phyloP scores from a whole-genome alignment of 1,140 invertebrate genomes.

The Callitettix versicolor region DNA sequence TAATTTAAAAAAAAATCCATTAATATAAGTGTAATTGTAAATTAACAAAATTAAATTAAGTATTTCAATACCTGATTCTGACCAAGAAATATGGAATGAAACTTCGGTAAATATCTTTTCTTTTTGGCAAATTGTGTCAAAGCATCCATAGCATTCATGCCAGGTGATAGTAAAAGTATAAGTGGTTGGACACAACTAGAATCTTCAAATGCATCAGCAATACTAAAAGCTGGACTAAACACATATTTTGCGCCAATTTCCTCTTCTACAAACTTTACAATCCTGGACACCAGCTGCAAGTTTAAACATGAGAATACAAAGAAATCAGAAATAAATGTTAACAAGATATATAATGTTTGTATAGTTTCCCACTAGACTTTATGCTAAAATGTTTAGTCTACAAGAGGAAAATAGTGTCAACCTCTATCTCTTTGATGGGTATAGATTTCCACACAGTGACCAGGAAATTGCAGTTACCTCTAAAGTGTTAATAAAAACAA shows the following conservation, averaged over 20 bases:
- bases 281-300: constrained; percentile 30
- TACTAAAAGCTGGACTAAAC: constrained; percentile 76
- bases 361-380: too few species aligned
- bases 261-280: constrained; percentile 50
- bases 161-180: constrained; percentile 83
- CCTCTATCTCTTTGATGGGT: too few species aligned
- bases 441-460: too few species aligned
- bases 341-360: not conserved
- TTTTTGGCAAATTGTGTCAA: constrained; percentile 68
- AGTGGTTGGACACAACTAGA: constrained; percentile 71
- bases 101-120: constrained; percentile 59
- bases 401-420: too few species aligned
- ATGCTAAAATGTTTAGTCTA: too few species aligned
- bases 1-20: too few species aligned
- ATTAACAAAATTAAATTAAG: not conserved
- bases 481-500: too few species aligned
- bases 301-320: not conserved
- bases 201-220: constrained; percentile 71
- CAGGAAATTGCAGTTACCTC: too few species aligned
- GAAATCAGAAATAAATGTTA: not conserved
- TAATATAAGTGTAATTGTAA: too few species aligned
- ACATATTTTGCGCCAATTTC: constrained; percentile 72
- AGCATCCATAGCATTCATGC: constrained; percentile 80
- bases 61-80: constrained; percentile 53
- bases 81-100: constrained; percentile 80